Evolutionary conservation across 2,888 invertebrate genomes (phyloP).

Genomic region (Baccha elongata): DNA sequence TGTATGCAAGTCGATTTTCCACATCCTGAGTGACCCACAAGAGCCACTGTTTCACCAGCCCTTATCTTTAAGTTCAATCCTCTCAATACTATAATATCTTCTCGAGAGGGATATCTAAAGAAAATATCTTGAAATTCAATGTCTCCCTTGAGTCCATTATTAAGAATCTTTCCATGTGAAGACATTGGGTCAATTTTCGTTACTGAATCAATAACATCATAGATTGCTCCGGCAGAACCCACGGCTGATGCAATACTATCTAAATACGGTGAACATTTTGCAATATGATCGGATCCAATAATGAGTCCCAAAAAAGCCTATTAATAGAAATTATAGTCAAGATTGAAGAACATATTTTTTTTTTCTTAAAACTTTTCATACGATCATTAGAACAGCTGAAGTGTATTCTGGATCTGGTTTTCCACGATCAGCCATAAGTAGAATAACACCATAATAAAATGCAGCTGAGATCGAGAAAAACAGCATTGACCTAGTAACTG

Average conservation of each 20-base stretch:
- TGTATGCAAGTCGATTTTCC: no score
- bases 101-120: constrained; percentile 87
- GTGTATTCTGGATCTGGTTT: constrained; percentile 85
- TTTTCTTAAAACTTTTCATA: no score
- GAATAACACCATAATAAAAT: constrained; percentile 90
- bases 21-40: no score
- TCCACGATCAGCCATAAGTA: constrained; percentile 86
- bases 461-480: constrained; percentile 88
- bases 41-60: no score
- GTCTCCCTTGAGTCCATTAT: constrained; percentile 84
- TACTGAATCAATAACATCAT: no score
- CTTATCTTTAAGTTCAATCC: no score
- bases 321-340: constrained; percentile 23
- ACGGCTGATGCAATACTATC: constrained; percentile 88
- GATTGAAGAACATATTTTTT: no score
- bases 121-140: no score
- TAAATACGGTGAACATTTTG: constrained; percentile 88
- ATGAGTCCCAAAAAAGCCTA: constrained; percentile 87
- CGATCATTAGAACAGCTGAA: constrained; percentile 88
- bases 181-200: constrained; percentile 88
- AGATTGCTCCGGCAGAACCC: constrained; percentile 89
- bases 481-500: constrained; percentile 88
- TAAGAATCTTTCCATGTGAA: constrained; percentile 85
- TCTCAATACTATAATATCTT: constrained; percentile 86
- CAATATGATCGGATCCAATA: constrained; percentile 89